phyloP scores from a whole-genome alignment of 2,797 vertebrate species.

The Tolypeutes matacus region DNA sequence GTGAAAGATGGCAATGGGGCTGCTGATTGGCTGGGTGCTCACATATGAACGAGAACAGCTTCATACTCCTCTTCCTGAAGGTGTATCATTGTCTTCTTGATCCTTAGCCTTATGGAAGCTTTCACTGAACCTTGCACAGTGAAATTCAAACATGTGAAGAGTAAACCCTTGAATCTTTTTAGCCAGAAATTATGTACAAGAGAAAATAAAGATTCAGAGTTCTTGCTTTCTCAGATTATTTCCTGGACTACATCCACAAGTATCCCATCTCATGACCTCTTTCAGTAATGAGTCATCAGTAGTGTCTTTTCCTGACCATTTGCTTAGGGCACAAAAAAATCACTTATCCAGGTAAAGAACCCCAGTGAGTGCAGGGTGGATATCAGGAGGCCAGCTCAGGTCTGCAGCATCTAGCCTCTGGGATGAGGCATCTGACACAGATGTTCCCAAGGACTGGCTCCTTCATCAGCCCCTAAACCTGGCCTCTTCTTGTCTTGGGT shows the following conservation, averaged over 20 bases:
- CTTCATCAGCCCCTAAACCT: background rate
- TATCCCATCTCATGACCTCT: accelerated
- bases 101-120: background rate
- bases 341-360: background rate
- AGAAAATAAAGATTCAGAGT: background rate
- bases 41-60: background rate
- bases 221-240: background rate
- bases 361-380: background rate
- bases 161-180: background rate
- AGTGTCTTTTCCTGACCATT: background rate
- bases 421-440: background rate
- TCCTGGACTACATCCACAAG: background rate
- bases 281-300: background rate
- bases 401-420: background rate
- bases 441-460: background rate
- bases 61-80: background rate
- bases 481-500: background rate
- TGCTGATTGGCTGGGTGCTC: background rate
- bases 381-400: background rate
- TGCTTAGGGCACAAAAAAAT: background rate
- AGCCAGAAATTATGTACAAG: background rate
- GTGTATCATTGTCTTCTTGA: background rate
- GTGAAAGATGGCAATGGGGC: accelerated
- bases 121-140: background rate
- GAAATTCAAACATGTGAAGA: background rate